Percentiles rank a stretch among this genome's conserved stretches.
Conservation (phyloP, 2,888 invertebrate species). For the Drosophila lutescens region DNA sequence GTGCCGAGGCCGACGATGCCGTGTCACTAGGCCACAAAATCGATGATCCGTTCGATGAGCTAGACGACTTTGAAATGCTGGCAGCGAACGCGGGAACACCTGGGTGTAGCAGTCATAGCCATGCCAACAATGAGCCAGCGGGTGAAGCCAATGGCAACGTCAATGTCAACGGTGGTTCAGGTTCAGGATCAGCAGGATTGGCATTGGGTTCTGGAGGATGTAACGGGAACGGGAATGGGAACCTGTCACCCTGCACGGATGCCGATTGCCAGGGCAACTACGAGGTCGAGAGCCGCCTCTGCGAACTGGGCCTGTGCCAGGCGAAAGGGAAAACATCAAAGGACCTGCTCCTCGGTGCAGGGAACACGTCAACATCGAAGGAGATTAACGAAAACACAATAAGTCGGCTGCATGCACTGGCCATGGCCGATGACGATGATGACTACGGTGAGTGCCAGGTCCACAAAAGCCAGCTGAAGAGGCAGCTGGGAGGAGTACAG, state of each 20-base stretch:
- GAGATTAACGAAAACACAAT: constrained; percentile 84
- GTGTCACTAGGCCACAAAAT: constrained; percentile 82
- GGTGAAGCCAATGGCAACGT: constrained; percentile 44
- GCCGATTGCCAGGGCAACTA: constrained; percentile 79
- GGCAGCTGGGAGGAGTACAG: not conserved
- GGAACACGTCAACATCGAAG: constrained; percentile 61
- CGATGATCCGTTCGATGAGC: constrained; percentile 83
- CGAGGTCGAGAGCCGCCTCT: constrained; percentile 77
- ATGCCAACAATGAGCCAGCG: constrained; percentile 40
- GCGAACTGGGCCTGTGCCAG: constrained; percentile 80
- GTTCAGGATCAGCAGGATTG: constrained; percentile 13
- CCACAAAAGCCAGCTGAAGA: constrained; percentile 9
- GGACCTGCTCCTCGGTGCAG: constrained; percentile 52
- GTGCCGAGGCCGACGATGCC: constrained; percentile 83
- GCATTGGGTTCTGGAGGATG: constrained; percentile 25
- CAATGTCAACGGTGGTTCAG: constrained; percentile 43
- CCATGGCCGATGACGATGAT: constrained; percentile 84
- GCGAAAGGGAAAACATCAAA: constrained; percentile 75
- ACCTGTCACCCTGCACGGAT: constrained; percentile 59
- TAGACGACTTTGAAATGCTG: constrained; percentile 83
- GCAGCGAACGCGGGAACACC: constrained; percentile 69
- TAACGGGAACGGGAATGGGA: constrained; percentile 50
- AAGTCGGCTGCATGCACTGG: constrained; percentile 84
- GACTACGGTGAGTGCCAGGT: constrained; percentile 46
- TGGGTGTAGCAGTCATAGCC: constrained; percentile 45